A percentile compares a stretch with the other conserved stretches of the same genome.
phyloP scores from a whole-genome alignment of 2,888 invertebrate genomes.

The Campoplex capitator region DNA sequence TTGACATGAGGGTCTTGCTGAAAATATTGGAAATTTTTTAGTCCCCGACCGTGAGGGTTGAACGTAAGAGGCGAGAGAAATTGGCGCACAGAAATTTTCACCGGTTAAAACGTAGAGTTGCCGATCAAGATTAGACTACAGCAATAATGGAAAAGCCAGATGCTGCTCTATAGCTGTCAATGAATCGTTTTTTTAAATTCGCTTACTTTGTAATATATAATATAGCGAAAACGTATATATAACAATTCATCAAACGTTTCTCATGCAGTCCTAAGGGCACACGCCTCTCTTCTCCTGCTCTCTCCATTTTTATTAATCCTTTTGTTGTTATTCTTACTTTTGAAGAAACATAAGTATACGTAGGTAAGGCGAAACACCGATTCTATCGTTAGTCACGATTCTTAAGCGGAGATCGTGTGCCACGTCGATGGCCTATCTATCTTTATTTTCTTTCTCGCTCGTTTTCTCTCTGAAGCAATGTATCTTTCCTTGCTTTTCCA shows the following conservation, averaged over 20 bases:
- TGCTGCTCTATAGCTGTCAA: neutral
- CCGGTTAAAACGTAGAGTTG: conserved; percentile 44
- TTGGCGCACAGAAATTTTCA: conserved; percentile 27
- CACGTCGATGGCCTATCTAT: conserved; percentile 75
- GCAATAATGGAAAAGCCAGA: neutral
- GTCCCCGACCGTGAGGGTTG: conserved; percentile 24
- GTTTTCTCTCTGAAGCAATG: neutral
- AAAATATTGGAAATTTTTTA: conserved; percentile 69
- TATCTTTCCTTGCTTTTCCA: conserved; percentile 7
- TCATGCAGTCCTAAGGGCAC: conserved; percentile 7
- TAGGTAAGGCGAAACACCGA: conserved; percentile 73
- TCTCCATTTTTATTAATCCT: conserved; percentile 17
- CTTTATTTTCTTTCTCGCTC: conserved; percentile 35
- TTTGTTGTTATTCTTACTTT: conserved; percentile 28
- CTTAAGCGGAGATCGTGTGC: conserved; percentile 77
- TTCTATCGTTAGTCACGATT: conserved; percentile 79
- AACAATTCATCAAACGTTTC: conserved; percentile 38
- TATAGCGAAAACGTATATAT: neutral
- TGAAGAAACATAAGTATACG: conserved; percentile 7
- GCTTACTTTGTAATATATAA: neutral
- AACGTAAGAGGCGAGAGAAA: neutral
- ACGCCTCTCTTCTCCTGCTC: conserved; percentile 48
- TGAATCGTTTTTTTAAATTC: neutral
- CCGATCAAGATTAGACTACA: conserved; percentile 58
- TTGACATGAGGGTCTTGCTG: conserved; percentile 27